Conservation (phyloP, 2,888 invertebrate species). For the Tetragonisca angustula region DNA sequence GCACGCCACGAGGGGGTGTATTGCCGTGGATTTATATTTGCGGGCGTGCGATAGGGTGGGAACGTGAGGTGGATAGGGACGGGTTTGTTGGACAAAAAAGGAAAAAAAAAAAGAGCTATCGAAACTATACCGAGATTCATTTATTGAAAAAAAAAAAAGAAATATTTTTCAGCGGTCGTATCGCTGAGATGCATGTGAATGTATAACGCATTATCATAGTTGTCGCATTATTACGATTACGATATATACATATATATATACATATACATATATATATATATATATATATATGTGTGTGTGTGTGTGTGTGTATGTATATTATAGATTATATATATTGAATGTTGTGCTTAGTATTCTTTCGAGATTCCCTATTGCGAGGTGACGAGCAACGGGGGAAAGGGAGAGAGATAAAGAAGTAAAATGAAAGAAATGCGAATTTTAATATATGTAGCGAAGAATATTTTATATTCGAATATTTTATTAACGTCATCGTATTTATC, state of each 20-base stretch:
- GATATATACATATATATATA: constrained; percentile 32
- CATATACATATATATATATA: constrained; percentile 24
- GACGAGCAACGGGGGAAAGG: constrained; percentile 58
- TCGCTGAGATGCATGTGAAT: constrained; percentile 54
- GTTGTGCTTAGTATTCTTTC: constrained; percentile 81
- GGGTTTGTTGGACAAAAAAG: constrained; percentile 17
- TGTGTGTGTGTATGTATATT: constrained; percentile 34
- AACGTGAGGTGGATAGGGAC: neutral
- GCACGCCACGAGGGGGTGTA: neutral
- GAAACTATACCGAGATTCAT: constrained; percentile 24
- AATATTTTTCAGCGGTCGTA: constrained; percentile 35
- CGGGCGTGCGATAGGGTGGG: constrained; percentile 11
- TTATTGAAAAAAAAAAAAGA: constrained; percentile 1
- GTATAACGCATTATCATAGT: constrained; percentile 71
- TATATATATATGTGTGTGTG: neutral
- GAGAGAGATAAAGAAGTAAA: constrained; percentile 68
- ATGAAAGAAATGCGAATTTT: constrained; percentile 71
- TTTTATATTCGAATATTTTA: constrained; percentile 79
- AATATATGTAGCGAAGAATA: constrained; percentile 79
- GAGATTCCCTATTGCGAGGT: constrained; percentile 66
- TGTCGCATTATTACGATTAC: constrained; percentile 73
- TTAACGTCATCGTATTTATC: constrained; percentile 70
- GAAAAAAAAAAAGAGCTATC: neutral
- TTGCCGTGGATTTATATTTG: neutral
- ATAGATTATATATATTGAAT: constrained; percentile 75